Conservation (phyloP, 2,888 invertebrate species). For the Trichopria drosophilae region DNA sequence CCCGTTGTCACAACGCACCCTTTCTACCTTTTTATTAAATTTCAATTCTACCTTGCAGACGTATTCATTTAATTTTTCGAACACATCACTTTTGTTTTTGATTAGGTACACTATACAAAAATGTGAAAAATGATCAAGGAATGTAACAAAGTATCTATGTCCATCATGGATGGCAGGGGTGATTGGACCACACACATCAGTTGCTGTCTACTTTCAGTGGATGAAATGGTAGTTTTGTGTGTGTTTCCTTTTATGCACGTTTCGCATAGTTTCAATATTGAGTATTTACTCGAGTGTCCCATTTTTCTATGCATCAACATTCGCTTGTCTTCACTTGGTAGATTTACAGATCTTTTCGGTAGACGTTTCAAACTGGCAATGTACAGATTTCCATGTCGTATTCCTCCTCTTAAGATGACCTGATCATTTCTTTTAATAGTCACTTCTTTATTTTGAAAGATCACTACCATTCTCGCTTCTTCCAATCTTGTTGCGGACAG, state of each 20-base stretch:
- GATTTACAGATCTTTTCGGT: not conserved
- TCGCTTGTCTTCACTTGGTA: not conserved
- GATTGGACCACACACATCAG: conserved; percentile 40
- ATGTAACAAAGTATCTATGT: conserved; percentile 35
- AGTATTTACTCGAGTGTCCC: conserved; percentile 1
- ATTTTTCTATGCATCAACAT: not conserved
- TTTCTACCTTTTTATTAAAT: conserved; percentile 30
- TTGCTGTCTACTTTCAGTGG: too few species aligned
- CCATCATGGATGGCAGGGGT: conserved; percentile 30
- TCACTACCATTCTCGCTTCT: conserved; percentile 6
- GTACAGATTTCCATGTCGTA: not conserved
- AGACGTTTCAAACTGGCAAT: not conserved
- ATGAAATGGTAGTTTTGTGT: too few species aligned
- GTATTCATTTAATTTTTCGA: conserved; percentile 1
- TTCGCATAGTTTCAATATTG: not conserved
- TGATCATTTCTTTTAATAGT: conserved; percentile 1
- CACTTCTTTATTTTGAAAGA: conserved; percentile 4
- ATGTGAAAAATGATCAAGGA: conserved; percentile 39
- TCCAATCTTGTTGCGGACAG: not conserved
- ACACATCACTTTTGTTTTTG: conserved; percentile 6
- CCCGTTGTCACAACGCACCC: conserved; percentile 39
- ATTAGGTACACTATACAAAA: conserved; percentile 29
- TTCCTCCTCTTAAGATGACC: conserved; percentile 2
- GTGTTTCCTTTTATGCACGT: too few species aligned
- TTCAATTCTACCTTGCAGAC: conserved; percentile 28